phyloP scores from a whole-genome alignment of 2,888 invertebrate genomes.

The Phortica okadai region DNA sequence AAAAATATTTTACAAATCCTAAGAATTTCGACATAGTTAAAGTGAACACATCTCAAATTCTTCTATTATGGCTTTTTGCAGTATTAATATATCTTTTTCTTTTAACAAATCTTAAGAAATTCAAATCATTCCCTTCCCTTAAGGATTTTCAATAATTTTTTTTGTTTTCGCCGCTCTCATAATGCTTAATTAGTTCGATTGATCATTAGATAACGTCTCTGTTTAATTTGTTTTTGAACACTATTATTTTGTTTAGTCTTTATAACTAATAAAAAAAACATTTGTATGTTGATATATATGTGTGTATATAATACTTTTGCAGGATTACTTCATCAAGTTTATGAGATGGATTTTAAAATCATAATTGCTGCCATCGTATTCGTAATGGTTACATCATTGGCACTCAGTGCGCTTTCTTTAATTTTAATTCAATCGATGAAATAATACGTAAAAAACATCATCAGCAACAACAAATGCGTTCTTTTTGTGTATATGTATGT shows the following conservation, averaged over 20 bases:
- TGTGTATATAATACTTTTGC: constrained; percentile 66
- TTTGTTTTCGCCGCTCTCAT: too few relatives aligned
- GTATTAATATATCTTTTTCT: too few relatives aligned
- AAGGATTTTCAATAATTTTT: too few relatives aligned
- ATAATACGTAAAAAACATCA: constrained; percentile 28
- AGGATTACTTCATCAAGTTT: constrained; percentile 76
- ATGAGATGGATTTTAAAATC: constrained; percentile 77
- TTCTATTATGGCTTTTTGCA: too few relatives aligned
- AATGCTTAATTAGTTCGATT: background rate
- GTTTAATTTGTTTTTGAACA: background rate
- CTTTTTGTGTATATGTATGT: constrained; percentile 4
- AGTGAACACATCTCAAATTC: too few relatives aligned
- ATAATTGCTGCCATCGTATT: constrained; percentile 71
- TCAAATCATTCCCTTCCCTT: too few relatives aligned
- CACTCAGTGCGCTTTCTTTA: constrained; percentile 65
- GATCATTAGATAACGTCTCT: background rate
- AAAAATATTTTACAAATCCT: too few relatives aligned
- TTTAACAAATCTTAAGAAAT: too few relatives aligned
- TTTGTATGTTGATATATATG: constrained; percentile 23
- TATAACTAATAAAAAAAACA: background rate
- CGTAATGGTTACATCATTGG: constrained; percentile 67
- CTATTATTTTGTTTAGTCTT: background rate
- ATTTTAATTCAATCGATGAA: constrained; percentile 57
- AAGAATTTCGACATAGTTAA: too few relatives aligned
- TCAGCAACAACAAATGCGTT: background rate